Base-by-base conservation (phyloP, 2,888 invertebrate genomes). In the Aleiodes testaceus region DNA sequence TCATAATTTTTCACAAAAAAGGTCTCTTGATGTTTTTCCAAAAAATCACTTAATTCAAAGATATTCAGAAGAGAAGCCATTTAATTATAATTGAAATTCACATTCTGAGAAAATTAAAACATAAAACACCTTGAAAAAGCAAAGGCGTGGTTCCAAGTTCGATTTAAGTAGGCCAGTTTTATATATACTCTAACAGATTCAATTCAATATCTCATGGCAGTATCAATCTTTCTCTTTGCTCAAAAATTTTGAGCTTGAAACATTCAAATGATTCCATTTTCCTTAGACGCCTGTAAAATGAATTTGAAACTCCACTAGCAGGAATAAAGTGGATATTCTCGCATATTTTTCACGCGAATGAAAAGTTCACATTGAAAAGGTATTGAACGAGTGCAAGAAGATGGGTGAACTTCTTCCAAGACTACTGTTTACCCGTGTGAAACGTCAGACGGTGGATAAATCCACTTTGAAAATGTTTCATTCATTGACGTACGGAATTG, bases 101-200 rank as follows among this genome's bases (percentile, higher is more conserved):
- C 36, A 36, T 36, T 36, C 9, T 36, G 36, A 42, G 36, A 30
- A 4, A 55, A 55, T 55, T 30, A 0, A 42, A 20, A 68, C 18
- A 18, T 36, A 12, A 36, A 70, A 30, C 14, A 68, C 70, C 50
- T 72, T 72, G 71, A 66, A 72, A 67, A 63, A 44, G 53, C 70
- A 63, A 72, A 53, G 66, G 72, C 70, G 66, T 75, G 52, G 63
- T 36, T 70, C 72, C 63, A 72, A 71, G 72, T 74, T 74, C 74
- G 71, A 72, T 70, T 69, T 72, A 75, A 72, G 69, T 75, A 75
- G 72, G 72, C 66, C 74, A 74, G 30, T 67, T 53, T 69, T 70
- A 73, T 75, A 71, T 71, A 75, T 65, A 75, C 65, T 69, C 69
- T 55, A 14, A 30, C 26, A 30, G 14, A 55, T 55, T 55, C 36